Evolutionary conservation across 2,888 invertebrate genomes (phyloP), one percentile per base, ranked within the genome.

Genomic region (Hyposoter didymator): DNA sequence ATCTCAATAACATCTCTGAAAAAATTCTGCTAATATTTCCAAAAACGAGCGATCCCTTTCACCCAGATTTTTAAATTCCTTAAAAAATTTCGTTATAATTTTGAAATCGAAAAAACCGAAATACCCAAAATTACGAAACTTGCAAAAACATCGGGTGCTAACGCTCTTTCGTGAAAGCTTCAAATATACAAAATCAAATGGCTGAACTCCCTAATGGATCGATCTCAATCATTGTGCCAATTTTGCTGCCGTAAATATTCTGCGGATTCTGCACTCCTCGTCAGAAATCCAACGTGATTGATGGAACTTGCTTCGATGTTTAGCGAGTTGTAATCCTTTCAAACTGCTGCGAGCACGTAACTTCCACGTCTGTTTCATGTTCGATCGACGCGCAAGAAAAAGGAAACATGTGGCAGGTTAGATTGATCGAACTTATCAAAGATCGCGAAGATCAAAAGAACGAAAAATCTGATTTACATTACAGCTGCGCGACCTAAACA

Each of bases 171-270:
- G 55, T 32, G 66, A 66, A 55, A 39, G 55, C 10, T 45, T 19
- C 4, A 17, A 43, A 80, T 52, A 39, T 52, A 17, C 55, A 17
- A 19, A 55, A 32, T 39, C 2, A 62, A 75, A 59, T 75, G 17
- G 7, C 8, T 49, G 49, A 67, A 78, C 8, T 62, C 52, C 12
- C 73, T 78, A 80, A 80, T 80, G 79, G 75, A 83, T 80, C 73
- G 52, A 73, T 78, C 70, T 62, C 14, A 39, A 80, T 83, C 52
- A 67, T 69, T 28, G 22, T 76, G 83, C 64, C 85, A 80, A 80
- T 47, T 83, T 83, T 43, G 52, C 22, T 19, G n/a, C 28, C 19
- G 82, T 85, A 83, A 85, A 85, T 74, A 85, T 80, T 78, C 69
- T 52, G 55, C 45, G 28, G 64, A 66, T 32, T 75, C n/a, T n/a